A percentile compares a stretch with the other conserved stretches of the same genome.
Evolutionary conservation across 2,113 vertebrate genomes (phyloP).

Genomic region (Butorides virescens): DNA sequence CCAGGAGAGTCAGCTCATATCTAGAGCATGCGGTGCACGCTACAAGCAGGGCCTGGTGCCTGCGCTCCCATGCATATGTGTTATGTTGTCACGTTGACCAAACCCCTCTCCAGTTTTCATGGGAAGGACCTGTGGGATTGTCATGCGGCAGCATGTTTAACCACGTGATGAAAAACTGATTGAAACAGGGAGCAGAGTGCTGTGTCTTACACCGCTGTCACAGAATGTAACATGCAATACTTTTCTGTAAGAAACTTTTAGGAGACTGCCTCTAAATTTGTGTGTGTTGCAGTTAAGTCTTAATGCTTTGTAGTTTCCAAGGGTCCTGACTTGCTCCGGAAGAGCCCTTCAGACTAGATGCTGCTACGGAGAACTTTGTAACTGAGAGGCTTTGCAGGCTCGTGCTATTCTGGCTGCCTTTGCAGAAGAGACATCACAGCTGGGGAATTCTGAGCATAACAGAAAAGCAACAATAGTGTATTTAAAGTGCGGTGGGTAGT

Average conservation of each 20-base stretch:
- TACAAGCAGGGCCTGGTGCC: neutral
- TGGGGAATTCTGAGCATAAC: neutral
- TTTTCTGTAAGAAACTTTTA: neutral
- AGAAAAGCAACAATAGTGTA: neutral
- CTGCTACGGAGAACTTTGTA: neutral
- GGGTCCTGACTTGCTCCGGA: neutral
- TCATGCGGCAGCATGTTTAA: accelerated
- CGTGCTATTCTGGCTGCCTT: neutral
- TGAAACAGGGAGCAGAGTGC: neutral
- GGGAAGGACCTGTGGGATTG: neutral
- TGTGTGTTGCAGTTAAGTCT: neutral
- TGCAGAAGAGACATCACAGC: neutral
- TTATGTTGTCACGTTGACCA: neutral
- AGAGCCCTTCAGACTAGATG: neutral
- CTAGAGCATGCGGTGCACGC: accelerated
- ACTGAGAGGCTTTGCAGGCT: neutral
- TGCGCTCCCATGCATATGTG: neutral
- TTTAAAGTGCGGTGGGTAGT: neutral
- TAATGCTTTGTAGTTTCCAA: neutral
- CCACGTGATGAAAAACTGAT: neutral
- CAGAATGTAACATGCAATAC: accelerated
- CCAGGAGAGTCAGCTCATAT: accelerated
- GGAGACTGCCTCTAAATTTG: neutral
- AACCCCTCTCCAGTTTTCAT: neutral
- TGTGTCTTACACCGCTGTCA: neutral